Evolutionary conservation across 2,797 vertebrate genomes (phyloP).

Genomic region (Sciurus carolinensis): DNA sequence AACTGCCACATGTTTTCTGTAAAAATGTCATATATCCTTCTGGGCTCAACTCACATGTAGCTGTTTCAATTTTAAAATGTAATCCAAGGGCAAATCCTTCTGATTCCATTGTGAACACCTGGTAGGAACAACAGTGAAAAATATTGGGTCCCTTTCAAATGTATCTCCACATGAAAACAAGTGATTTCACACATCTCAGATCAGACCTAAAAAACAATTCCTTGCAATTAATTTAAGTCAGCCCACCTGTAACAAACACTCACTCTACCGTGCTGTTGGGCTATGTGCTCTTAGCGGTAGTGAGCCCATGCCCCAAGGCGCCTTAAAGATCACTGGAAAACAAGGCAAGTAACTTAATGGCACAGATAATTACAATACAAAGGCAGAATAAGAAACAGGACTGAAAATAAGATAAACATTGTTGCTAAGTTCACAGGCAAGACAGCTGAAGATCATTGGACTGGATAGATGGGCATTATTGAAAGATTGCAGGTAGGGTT

Average conservation of each 20-base stretch:
- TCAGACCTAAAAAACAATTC: neutral
- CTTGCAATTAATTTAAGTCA: slow-evolving; percentile 58
- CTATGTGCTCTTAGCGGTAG: neutral
- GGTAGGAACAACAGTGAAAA: slow-evolving; percentile 54
- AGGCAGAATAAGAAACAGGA: neutral
- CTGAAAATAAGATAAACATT: neutral
- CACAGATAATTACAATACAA: neutral
- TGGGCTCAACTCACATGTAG: slow-evolving; percentile 49
- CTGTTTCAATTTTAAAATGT: slow-evolving; percentile 73
- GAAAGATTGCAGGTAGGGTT: neutral
- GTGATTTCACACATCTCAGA: neutral
- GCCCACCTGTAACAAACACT: neutral
- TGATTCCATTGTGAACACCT: slow-evolving; percentile 61
- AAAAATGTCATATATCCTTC: slow-evolving; percentile 57
- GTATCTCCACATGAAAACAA: slow-evolving; percentile 46
- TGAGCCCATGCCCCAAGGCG: neutral
- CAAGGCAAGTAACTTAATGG: neutral
- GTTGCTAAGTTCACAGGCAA: neutral
- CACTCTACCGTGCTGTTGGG: neutral
- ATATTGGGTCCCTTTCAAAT: slow-evolving; percentile 27
- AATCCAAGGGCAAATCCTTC: slow-evolving; percentile 73
- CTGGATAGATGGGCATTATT: neutral
- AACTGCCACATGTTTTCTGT: slow-evolving; percentile 29
- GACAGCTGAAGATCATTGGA: neutral
- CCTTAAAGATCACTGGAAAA: neutral